Base-by-base conservation (phyloP, 2,797 vertebrate genomes). In the Ciconia nigra region DNA sequence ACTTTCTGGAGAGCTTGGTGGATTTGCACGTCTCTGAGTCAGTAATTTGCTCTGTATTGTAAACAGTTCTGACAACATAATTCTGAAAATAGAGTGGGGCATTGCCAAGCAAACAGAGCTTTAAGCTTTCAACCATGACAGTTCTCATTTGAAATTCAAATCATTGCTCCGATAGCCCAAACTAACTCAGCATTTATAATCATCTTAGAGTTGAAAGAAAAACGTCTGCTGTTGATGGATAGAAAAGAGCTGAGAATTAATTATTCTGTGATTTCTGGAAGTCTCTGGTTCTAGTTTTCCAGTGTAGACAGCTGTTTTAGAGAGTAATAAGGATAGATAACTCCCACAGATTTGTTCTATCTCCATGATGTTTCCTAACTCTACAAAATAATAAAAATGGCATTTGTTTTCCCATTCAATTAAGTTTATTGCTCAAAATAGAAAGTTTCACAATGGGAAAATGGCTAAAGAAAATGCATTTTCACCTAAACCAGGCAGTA, bases 11-110 rank as follows among this genome's bases (percentile, higher is more conserved):
- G 44, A 15, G 8, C 29, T 21, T 2, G 3, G 52, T 65, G 72
- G 78, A 54, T 89, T 76, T 81, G 76, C 74, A 80, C 52, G 83
- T 93, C 71, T 73, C 17, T 0, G 14, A 85, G 74, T 51, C 83
- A 77, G 51, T 89, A 31, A 89, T 87, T 92, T 83, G 84, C 61
- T 91, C 76, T 59, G 79, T 57, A 33, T 65, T 96, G 87, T 94
- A 92, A 95, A 87, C 83, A 41, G n/a, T 58, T 89, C 90, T 87
- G 94, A 93, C 93, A 93, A 81, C 35, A 18, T 71, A n/a, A 91
- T 78, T 83, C 76, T 89, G 89, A 65, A 76, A 79, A 44, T 21
- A 62, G 72, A 82, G 57, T 10, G 49, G 29, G 47, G 35, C 46
- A 18, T 9, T 92, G 92, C 81, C 93, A 91, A 80, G 83, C 49